phyloP scores from a whole-genome alignment of 2,888 invertebrate species.

The Pollenia angustigena region DNA sequence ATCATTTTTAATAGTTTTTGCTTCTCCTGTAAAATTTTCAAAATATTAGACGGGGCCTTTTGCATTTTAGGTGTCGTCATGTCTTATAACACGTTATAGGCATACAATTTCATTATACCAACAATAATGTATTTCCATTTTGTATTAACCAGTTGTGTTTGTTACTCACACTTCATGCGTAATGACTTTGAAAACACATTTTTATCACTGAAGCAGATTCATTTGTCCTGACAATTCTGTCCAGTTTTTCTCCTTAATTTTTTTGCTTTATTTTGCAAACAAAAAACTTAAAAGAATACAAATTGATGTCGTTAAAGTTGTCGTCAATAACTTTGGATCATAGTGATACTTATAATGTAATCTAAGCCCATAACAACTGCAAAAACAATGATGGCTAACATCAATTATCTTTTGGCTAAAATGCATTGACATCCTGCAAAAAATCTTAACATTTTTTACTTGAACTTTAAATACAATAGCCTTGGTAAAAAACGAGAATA shows the following conservation, averaged over 20 bases:
- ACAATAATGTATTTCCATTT: too few species aligned
- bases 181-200: constrained; percentile 7
- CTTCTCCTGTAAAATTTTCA: too few species aligned
- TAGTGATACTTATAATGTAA: constrained; percentile 50
- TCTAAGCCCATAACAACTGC: constrained; percentile 47
- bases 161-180: constrained; percentile 15
- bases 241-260: too few species aligned
- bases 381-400: constrained; percentile 48
- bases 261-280: neutral
- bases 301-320: constrained; percentile 56
- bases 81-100: too few species aligned
- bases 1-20: too few species aligned
- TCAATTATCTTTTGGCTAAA: constrained; percentile 69
- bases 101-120: too few species aligned
- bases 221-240: neutral
- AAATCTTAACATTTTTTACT: constrained; percentile 21
- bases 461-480: neutral
- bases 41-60: too few species aligned
- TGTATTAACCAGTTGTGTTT: neutral
- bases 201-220: neutral
- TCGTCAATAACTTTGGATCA: constrained; percentile 58
- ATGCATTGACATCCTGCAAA: constrained; percentile 55
- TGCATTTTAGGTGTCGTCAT: too few species aligned
- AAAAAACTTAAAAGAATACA: neutral
- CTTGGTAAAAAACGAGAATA: neutral